Evolutionary conservation across 2,113 vertebrate genomes (phyloP).

Genomic region (Cololabis saira): DNA sequence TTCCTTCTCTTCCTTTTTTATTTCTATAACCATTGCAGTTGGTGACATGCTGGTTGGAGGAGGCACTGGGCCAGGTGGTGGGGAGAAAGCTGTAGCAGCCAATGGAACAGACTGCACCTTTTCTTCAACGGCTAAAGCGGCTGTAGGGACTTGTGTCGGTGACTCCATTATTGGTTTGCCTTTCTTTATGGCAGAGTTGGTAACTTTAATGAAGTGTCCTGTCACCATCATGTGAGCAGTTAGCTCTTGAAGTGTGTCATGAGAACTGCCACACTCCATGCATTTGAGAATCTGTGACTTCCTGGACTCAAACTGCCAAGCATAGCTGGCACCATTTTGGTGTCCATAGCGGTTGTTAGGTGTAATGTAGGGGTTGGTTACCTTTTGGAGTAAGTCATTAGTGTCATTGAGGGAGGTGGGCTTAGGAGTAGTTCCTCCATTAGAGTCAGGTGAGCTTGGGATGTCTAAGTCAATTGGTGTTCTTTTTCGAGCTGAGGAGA

Average conservation of each 20-base stretch:
- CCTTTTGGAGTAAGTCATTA: conserved; percentile 90
- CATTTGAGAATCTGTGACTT: conserved; percentile 99
- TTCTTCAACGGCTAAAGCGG: conserved; percentile 85
- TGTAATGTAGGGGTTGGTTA: conserved; percentile 93
- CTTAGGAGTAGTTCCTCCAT: conserved; percentile 92
- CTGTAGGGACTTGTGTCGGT: conserved; percentile 78
- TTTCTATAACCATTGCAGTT: conserved; percentile 83
- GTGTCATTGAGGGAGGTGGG: conserved; percentile 80
- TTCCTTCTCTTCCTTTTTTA: conserved; percentile 97
- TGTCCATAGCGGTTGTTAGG: conserved; percentile 97
- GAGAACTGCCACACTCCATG: conserved; percentile 98
- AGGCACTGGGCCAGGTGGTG: conserved; percentile 90
- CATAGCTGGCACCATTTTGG: conserved; percentile 98
- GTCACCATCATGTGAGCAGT: conserved; percentile 99
- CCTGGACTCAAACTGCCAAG: conserved; percentile 98
- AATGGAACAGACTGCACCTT: conserved; percentile 97
- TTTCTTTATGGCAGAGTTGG: conserved; percentile 98
- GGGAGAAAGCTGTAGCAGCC: conserved; percentile 94
- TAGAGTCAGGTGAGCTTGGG: conserved; percentile 96
- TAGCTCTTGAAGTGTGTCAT: conserved; percentile 96
- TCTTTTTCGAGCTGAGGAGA: conserved; percentile 92
- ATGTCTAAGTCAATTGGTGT: conserved; percentile 90
- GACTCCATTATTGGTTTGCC: conserved; percentile 94
- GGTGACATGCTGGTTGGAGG: conserved; percentile 89
- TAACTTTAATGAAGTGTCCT: conserved; percentile 98